Evolutionary conservation across 2,797 vertebrate genomes (phyloP).

Genomic region (Iguana delicatissima): DNA sequence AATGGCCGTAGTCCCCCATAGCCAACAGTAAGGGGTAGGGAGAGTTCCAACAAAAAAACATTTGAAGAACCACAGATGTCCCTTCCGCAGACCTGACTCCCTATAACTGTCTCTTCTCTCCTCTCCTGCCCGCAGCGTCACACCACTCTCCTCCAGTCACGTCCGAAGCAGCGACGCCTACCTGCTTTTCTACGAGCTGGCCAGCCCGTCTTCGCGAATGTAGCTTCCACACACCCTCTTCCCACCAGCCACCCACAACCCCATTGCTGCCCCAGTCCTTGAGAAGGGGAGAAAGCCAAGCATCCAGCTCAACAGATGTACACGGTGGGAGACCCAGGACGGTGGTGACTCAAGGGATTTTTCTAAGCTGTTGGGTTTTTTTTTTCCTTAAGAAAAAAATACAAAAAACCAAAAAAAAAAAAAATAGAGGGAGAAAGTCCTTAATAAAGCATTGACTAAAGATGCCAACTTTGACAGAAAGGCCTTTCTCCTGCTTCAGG

Average conservation of each 20-base stretch:
- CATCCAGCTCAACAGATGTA: background rate
- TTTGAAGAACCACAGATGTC: background rate
- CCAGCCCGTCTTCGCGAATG: slow-evolving; percentile 85
- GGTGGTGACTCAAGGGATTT: background rate
- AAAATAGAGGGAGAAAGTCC: slow-evolving; percentile 51
- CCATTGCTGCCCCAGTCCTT: background rate
- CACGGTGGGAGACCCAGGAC: background rate
- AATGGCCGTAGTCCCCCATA: no score
- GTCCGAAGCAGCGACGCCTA: slow-evolving; percentile 95
- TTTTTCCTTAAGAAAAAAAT: slow-evolving; percentile 55
- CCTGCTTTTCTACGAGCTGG: slow-evolving; percentile 95
- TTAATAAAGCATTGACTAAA: slow-evolving; percentile 69
- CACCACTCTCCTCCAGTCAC: slow-evolving; percentile 92
- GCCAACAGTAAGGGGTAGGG: no score
- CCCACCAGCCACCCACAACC: background rate
- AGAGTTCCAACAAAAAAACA: no score
- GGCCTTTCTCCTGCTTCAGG: background rate
- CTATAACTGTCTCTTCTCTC: background rate
- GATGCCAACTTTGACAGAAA: slow-evolving; percentile 46
- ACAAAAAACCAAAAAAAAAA: slow-evolving; percentile 36
- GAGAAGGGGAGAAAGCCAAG: slow-evolving; percentile 43
- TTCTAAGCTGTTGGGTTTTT: background rate
- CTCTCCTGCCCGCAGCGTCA: slow-evolving; percentile 83
- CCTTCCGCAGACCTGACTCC: rapidly evolving
- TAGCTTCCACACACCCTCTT: slow-evolving; percentile 71